A percentile compares a stretch with the other conserved stretches of the same genome.
phyloP scores from a whole-genome alignment of 2,888 invertebrate species.

The Herminia tarsipennalis region DNA sequence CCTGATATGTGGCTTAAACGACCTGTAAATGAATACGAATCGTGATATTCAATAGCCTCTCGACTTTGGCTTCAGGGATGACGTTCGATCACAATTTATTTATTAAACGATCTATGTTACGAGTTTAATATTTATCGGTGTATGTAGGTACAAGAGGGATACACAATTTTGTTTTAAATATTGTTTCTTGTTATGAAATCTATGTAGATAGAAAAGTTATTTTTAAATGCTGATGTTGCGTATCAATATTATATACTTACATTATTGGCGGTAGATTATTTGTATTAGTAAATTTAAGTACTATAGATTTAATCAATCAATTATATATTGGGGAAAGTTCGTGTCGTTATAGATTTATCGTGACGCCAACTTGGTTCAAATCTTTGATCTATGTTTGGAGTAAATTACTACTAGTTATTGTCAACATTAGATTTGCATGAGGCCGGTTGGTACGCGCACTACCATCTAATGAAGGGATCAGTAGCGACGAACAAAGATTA shows the following conservation, averaged over 20 bases:
- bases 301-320: constrained; percentile 23
- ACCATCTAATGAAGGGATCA: constrained; percentile 26
- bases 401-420: constrained; percentile 24
- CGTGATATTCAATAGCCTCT: too few species aligned
- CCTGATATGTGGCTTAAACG: constrained; percentile 75
- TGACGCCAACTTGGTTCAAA: constrained; percentile 23
- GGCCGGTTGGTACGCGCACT: constrained; percentile 13
- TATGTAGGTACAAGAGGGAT: constrained; percentile 3
- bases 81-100: constrained; percentile 24
- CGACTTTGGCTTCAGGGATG: constrained; percentile 34
- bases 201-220: constrained; percentile 27
- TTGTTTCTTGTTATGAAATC: constrained; percentile 4
- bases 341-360: constrained; percentile 5
- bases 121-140: constrained; percentile 13
- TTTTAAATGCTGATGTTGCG: constrained; percentile 11
- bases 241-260: constrained; percentile 15
- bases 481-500: constrained; percentile 6
- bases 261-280: constrained; percentile 21
- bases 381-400: constrained; percentile 17
- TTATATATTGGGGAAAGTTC: constrained; percentile 21
- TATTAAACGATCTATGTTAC: constrained; percentile 18
- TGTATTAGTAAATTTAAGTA: constrained; percentile 30
- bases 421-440: constrained; percentile 14
- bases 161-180: neutral
- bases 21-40: constrained; percentile 65